Evolutionary conservation across 92 coral and sea anemone genomes (phyloP).

Genomic region (Anthopleura xanthogrammica): DNA sequence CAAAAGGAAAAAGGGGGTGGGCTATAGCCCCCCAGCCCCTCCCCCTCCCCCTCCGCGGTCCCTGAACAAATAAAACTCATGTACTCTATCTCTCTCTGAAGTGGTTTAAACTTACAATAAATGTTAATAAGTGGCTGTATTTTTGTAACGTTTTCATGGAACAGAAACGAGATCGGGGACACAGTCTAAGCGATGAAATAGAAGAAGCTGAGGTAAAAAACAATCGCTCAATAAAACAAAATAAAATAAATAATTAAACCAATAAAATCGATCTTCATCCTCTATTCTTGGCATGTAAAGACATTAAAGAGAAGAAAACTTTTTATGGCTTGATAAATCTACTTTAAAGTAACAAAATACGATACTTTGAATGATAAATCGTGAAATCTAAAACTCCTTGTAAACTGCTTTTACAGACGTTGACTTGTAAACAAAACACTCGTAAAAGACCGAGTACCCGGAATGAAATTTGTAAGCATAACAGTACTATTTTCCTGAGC

Average conservation of each 20-base stretch:
- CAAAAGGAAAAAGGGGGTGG: too few species aligned
- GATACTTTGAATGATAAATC: background rate
- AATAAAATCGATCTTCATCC: background rate
- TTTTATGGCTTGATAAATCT: background rate
- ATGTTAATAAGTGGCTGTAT: slow-evolving; percentile 10
- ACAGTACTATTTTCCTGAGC: background rate
- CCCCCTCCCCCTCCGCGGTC: too few species aligned
- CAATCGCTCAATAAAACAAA: slow-evolving; percentile 6
- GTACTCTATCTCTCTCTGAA: background rate
- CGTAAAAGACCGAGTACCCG: too few species aligned
- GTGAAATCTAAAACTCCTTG: background rate
- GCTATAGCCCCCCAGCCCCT: too few species aligned
- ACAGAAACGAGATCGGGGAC: slow-evolving; percentile 67
- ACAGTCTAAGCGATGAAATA: slow-evolving; percentile 85
- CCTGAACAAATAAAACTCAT: background rate
- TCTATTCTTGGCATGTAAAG: background rate
- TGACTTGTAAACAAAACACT: background rate
- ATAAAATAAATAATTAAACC: background rate
- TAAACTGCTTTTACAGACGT: background rate
- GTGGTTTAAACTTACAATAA: background rate
- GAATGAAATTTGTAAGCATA: too few species aligned
- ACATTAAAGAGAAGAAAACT: background rate
- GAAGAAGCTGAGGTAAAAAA: slow-evolving; percentile 91
- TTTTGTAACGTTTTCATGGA: slow-evolving; percentile 21
- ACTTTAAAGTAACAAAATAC: background rate